Conservation (phyloP, 2,888 invertebrate genomes). For the Melanostoma scalare region DNA sequence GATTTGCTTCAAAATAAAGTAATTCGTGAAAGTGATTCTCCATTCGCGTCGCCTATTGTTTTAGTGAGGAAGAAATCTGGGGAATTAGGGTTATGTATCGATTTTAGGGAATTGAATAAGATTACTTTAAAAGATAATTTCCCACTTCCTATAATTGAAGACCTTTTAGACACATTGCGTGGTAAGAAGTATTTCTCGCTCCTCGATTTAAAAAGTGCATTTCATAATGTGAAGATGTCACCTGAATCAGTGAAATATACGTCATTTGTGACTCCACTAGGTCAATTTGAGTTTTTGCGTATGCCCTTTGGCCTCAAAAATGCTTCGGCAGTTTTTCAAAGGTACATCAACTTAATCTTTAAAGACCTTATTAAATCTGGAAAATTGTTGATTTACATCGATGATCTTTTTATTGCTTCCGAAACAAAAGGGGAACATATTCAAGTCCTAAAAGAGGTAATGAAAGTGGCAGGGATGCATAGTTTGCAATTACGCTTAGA, state of each 20-base stretch:
- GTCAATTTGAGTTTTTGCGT: constrained; percentile 1
- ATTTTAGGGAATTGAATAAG: constrained; percentile 10
- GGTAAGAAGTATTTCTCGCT: constrained; percentile 2
- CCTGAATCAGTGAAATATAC: constrained; percentile 8
- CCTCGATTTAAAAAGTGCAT: constrained; percentile 17
- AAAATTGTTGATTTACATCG: constrained; percentile 73
- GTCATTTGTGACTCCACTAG: constrained; percentile 1
- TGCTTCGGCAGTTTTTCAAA: neutral
- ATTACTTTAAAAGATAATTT: constrained; percentile 18
- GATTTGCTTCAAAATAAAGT: constrained; percentile 6
- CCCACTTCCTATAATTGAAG: too few relatives aligned
- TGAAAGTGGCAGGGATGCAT: constrained; percentile 60
- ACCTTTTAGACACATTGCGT: constrained; percentile 1
- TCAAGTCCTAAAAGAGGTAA: neutral
- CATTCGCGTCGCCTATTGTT: neutral
- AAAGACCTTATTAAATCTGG: constrained; percentile 23
- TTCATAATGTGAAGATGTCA: constrained; percentile 9
- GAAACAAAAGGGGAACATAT: constrained; percentile 48
- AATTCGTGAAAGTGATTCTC: constrained; percentile 25
- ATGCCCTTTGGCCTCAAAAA: constrained; percentile 13
- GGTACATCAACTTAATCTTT: neutral
- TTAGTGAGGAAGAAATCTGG: constrained; percentile 22
- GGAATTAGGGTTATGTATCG: constrained; percentile 7
- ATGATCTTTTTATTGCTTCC: constrained; percentile 74
- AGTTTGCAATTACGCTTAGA: constrained; percentile 48